These are phyloP conservation scores for Bothrops alternatus DNA, from an alignment of 2,797 vertebrate genomes.

Conservation along the genomic window DNA sequence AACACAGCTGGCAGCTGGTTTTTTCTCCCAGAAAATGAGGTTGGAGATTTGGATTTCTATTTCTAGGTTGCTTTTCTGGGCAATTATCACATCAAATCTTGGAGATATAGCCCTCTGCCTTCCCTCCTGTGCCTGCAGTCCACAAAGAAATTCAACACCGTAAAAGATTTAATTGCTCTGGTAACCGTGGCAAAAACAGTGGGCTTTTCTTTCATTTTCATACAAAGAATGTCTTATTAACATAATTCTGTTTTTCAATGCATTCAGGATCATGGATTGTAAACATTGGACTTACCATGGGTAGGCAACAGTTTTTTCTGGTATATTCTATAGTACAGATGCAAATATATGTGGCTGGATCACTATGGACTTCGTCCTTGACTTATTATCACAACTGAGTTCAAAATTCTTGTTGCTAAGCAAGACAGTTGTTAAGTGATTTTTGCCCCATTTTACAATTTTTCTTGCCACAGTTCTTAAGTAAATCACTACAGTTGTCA, in stretches of 20 bases:
- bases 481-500: neutral
- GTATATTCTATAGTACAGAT: neutral
- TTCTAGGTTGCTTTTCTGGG: constrained; percentile 18
- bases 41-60: constrained; percentile 3
- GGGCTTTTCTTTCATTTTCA: neutral
- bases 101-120: constrained; percentile 1
- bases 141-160: constrained; percentile 13
- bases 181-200: neutral
- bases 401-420: neutral
- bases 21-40: neutral
- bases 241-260: neutral
- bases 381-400: neutral
- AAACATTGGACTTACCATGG: neutral
- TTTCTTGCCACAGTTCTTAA: neutral
- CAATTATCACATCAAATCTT: constrained; percentile 18
- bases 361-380: neutral
- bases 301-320: neutral
- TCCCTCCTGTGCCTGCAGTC: neutral
- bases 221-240: constrained; percentile 15
- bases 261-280: neutral
- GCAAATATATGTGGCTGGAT: neutral
- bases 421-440: neutral
- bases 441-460: neutral
- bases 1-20: constrained; percentile 9
- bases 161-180: constrained; percentile 17